phyloP scores from a whole-genome alignment of 2,113 vertebrate genomes.

The Thamnophis sirtalis region DNA sequence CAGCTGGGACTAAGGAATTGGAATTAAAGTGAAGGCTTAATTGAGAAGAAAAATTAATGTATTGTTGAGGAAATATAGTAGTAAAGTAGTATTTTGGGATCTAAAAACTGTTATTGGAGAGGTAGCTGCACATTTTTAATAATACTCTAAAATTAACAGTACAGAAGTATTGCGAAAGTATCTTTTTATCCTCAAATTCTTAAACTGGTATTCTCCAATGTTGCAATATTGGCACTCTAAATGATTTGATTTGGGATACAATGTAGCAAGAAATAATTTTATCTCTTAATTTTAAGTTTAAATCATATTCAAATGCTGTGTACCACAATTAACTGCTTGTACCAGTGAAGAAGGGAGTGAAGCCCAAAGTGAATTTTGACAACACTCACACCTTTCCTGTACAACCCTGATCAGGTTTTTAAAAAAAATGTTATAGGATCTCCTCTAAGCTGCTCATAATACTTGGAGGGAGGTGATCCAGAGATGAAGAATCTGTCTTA shows the following conservation, averaged over 20 bases:
- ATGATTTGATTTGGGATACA: background rate
- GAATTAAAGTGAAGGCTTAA: background rate
- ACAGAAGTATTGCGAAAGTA: background rate
- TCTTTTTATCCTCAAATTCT: background rate
- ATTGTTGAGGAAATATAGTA: background rate
- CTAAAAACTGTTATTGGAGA: background rate
- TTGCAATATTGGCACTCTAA: background rate
- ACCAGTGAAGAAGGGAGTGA: background rate
- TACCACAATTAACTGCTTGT: background rate
- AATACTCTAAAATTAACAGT: background rate
- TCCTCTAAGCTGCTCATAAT: background rate
- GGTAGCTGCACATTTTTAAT: background rate
- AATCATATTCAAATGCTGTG: background rate
- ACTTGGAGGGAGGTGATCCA: background rate
- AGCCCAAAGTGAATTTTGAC: background rate
- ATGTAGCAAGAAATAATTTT: background rate
- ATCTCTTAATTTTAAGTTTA: background rate
- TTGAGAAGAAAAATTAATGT: background rate
- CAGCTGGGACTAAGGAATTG: background rate
- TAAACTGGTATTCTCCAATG: background rate
- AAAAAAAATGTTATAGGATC: background rate
- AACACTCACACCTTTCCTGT: background rate
- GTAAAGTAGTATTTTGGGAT: background rate
- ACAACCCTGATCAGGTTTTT: background rate
- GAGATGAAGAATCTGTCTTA: background rate